These are phyloP conservation scores for Agrypnia vestita DNA, from an alignment of 1,140 invertebrate genomes.

Conservation along the genomic window DNA sequence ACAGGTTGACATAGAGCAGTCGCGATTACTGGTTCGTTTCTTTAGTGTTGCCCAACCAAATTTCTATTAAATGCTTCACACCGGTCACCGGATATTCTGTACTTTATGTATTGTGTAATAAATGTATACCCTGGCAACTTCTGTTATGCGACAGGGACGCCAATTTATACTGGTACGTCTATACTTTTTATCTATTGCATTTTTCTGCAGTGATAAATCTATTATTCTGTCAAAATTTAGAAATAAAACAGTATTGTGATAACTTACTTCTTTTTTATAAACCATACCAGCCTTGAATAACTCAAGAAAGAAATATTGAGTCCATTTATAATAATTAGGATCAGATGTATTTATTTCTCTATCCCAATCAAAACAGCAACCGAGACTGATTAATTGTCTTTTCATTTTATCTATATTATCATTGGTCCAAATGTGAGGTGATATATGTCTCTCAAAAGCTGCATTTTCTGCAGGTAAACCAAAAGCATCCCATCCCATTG, in stretches of 20 bases:
- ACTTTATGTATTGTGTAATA: too few relatives aligned
- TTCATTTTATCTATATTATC: conserved; percentile 94
- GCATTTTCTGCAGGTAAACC: conserved; percentile 99
- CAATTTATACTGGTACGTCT: too few relatives aligned
- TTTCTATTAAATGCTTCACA: too few relatives aligned
- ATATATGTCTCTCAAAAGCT: conserved; percentile 87
- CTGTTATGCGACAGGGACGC: too few relatives aligned
- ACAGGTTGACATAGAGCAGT: too few relatives aligned
- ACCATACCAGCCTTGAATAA: conserved; percentile 88
- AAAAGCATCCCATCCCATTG: conserved; percentile 99
- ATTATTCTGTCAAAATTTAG: not conserved
- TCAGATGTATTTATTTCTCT: conserved; percentile 88
- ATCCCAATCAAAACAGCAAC: conserved; percentile 95
- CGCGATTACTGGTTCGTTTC: too few relatives aligned
- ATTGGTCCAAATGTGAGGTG: conserved; percentile 90
- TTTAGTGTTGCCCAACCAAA: too few relatives aligned
- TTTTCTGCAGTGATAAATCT: not conserved
- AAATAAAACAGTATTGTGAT: not conserved
- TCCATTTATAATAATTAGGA: conserved; percentile 92
- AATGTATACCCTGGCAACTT: too few relatives aligned
- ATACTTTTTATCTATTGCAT: too few relatives aligned
- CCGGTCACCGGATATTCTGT: too few relatives aligned
- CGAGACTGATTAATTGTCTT: conserved; percentile 86
- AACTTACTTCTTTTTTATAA: conserved; percentile 87
- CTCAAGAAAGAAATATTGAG: conserved; percentile 95